Base-by-base conservation (phyloP, 2,113 vertebrate species). In the Myiopsitta monachus region DNA sequence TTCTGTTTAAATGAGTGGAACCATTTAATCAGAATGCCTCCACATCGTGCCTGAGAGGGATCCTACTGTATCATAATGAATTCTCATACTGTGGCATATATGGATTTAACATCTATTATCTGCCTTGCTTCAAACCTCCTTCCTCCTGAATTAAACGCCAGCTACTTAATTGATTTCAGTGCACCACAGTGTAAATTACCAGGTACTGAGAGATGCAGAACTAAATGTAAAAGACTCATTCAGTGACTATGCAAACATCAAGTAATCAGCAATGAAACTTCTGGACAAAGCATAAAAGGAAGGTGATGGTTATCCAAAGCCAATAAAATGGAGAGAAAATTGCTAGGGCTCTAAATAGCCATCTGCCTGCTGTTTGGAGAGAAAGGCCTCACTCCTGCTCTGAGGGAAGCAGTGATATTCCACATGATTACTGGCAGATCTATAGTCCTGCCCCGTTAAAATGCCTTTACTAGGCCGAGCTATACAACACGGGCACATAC, bases 151-250 rank as follows among this genome's bases (percentile, higher is more conserved):
- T 54, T 43, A 66, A 92, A 79, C 14, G 7, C 77, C 74, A 94
- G 70, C 81, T 87, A 92, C 73, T 96, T 89, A 94, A 94, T 85
- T 96, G 88, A 95, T 94, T 94, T 94, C 36, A 90, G 88, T 70
- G 57, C 46, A 95, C 87, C 44, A 49, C 91, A 80, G 94, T 3
- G 74, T 70, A 97, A 97, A 97, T 96, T 94, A 91, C 41, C 70
- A 73, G 51, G 81, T 94, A 82, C 77, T 33, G 63, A 91, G 62
- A 85, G 81, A 79, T 61, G 77, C 74, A 80, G 88, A 89, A 79
- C 70, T 49, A 54, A 94, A 93, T 51, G 91, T 88, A 73, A 90
- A 87, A 94, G 91, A 63, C 74, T 85, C 55, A 91, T 70, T 92
- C 83, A 63, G n/a, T 39, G 55, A 46, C 88, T 92, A 59, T 0